Percentiles rank a stretch among this genome's conserved stretches.
These are phyloP conservation scores for Anguilla megastoma DNA, from an alignment of 2,797 vertebrate genomes.

Conservation along the genomic window DNA sequence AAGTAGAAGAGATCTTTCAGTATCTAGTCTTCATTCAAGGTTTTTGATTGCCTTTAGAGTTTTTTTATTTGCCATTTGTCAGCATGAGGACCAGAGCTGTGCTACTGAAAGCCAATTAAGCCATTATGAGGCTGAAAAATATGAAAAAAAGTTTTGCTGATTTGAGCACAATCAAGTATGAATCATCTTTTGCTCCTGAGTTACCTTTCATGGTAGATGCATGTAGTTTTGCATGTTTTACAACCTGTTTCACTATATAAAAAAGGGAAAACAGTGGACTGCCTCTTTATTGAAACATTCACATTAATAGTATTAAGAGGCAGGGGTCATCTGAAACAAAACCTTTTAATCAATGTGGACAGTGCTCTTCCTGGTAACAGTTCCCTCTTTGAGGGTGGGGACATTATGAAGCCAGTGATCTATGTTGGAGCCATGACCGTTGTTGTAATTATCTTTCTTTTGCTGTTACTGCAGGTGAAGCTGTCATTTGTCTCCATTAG, in stretches of 20 bases:
- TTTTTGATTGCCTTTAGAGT: too few relatives aligned
- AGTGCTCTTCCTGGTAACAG: neutral
- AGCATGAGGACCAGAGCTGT: too few relatives aligned
- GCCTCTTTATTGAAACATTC: neutral
- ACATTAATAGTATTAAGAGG: neutral
- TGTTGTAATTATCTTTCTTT: slow-evolving; percentile 50
- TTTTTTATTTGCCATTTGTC: too few relatives aligned
- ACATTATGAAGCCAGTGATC: slow-evolving; percentile 40
- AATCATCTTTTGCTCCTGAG: too few relatives aligned
- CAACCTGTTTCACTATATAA: neutral
- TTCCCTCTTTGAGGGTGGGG: neutral
- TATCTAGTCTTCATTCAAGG: too few relatives aligned
- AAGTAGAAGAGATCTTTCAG: too few relatives aligned
- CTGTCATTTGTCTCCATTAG: slow-evolving; percentile 51
- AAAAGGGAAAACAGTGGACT: neutral
- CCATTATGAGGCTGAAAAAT: too few relatives aligned
- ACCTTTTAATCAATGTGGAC: slow-evolving; percentile 6
- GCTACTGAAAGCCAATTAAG: too few relatives aligned
- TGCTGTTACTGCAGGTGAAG: slow-evolving; percentile 41
- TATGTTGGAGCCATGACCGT: slow-evolving; percentile 40
- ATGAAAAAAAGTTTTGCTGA: too few relatives aligned
- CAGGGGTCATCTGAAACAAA: neutral
- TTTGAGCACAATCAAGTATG: too few relatives aligned
- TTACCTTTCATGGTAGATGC: too few relatives aligned
- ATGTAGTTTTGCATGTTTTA: neutral